These are phyloP conservation scores for Dryadula phaetusa DNA, from an alignment of 2,888 invertebrate genomes.

Conservation along the genomic window DNA sequence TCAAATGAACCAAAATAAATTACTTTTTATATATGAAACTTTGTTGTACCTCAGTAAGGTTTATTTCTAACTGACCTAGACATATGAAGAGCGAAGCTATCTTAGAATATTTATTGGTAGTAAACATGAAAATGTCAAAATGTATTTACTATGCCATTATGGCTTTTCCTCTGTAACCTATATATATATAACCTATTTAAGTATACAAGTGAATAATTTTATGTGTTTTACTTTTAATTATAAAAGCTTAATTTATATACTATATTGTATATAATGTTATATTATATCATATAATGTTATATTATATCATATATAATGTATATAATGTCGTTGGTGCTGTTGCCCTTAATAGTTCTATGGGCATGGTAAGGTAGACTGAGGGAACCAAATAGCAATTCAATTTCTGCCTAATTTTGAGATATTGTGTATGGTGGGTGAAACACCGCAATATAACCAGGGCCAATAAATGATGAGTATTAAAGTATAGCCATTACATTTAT, in stretches of 20 bases:
- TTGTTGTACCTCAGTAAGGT: not conserved
- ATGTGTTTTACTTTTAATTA: not conserved
- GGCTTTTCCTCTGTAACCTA: not conserved
- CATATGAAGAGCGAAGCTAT: not conserved
- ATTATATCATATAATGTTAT: too few species aligned
- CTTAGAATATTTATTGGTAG: constrained; percentile 31
- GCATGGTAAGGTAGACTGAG: too few species aligned
- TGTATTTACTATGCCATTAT: constrained; percentile 40
- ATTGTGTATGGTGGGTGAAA: too few species aligned
- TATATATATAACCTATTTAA: not conserved
- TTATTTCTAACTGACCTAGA: constrained; percentile 7
- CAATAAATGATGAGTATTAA: too few species aligned
- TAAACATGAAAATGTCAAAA: constrained; percentile 39
- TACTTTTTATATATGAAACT: not conserved
- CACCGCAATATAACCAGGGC: too few species aligned
- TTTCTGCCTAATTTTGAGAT: too few species aligned
- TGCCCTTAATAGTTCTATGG: too few species aligned
- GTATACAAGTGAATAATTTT: not conserved
- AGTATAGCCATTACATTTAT: too few species aligned
- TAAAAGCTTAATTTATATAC: not conserved
- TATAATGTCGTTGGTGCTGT: too few species aligned
- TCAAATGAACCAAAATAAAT: too few species aligned
- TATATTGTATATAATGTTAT: not conserved
- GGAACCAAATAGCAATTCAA: too few species aligned
- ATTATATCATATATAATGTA: too few species aligned